These are phyloP conservation scores for Eupsittula cactorum DNA, from an alignment of 2,113 vertebrate species.

Conservation along the genomic window DNA sequence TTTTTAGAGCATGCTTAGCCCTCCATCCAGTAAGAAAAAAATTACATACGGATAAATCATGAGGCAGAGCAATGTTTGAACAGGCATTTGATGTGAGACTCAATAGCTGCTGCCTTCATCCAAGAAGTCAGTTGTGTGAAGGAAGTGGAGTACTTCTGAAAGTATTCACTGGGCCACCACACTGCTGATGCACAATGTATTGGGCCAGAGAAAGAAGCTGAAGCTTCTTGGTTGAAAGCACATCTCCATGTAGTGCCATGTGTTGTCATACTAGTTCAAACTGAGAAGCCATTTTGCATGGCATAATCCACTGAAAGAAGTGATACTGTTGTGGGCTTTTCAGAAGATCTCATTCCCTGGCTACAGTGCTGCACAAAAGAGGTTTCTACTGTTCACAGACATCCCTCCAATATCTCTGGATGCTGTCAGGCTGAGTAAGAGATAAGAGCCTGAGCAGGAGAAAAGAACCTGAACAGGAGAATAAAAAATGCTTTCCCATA, in stretches of 20 bases:
- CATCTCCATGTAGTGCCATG: fast-evolving
- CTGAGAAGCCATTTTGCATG: background rate
- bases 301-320: background rate
- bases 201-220: background rate
- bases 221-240: background rate
- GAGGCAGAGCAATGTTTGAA: background rate
- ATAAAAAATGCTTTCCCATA: background rate
- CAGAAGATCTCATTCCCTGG: background rate
- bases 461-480: background rate
- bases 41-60: background rate
- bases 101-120: background rate
- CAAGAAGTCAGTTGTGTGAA: background rate
- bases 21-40: background rate
- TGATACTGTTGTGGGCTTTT: background rate
- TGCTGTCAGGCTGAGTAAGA: background rate
- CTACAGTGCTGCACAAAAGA: background rate
- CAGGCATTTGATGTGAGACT: background rate
- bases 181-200: background rate
- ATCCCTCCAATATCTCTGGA: background rate
- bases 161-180: background rate
- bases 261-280: background rate
- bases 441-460: background rate
- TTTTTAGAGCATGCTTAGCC: background rate
- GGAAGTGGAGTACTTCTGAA: background rate
- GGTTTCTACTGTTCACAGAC: background rate